Conservation (phyloP, 1,140 invertebrate species). For the Scaptomyza graminum region DNA sequence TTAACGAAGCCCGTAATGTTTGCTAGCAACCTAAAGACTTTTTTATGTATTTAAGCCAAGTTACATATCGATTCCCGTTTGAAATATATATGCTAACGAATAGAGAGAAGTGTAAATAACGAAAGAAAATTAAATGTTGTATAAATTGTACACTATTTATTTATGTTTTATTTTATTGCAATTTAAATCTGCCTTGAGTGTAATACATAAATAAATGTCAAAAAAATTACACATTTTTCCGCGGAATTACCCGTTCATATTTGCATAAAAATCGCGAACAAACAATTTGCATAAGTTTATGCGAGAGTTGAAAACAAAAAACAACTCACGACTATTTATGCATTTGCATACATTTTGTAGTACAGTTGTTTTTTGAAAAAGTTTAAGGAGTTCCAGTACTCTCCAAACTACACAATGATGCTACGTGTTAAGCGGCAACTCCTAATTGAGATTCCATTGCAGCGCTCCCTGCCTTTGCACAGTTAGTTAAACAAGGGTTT, state of each 20-base stretch:
- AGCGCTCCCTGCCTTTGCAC: slow-evolving; percentile 60
- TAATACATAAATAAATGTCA: slow-evolving; percentile 31
- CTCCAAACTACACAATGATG: slow-evolving; percentile 1
- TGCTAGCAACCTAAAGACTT: slow-evolving; percentile 11
- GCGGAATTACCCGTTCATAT: not conserved
- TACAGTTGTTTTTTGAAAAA: slow-evolving; percentile 15
- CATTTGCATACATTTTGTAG: slow-evolving; percentile 18
- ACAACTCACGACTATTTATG: slow-evolving; percentile 9
- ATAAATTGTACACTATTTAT: too few relatives aligned
- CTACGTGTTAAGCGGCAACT: slow-evolving; percentile 43
- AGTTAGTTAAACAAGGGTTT: slow-evolving; percentile 70
- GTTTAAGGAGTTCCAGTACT: not conserved
- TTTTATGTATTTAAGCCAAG: slow-evolving; percentile 23
- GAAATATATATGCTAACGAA: not conserved
- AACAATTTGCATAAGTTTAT: slow-evolving; percentile 32
- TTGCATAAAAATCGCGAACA: slow-evolving; percentile 25
- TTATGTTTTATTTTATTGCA: not conserved
- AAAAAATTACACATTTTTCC: slow-evolving; percentile 10
- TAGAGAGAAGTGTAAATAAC: not conserved
- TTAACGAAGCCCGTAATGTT: slow-evolving; percentile 18
- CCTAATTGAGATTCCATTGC: slow-evolving; percentile 72
- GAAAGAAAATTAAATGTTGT: not conserved
- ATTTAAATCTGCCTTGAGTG: not conserved
- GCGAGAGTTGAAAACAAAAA: slow-evolving; percentile 1
- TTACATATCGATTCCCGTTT: slow-evolving; percentile 15